Percentiles rank a stretch among this genome's conserved stretches.
phyloP scores from a whole-genome alignment of 2,888 invertebrate species.

The Anthophora plumipes region DNA sequence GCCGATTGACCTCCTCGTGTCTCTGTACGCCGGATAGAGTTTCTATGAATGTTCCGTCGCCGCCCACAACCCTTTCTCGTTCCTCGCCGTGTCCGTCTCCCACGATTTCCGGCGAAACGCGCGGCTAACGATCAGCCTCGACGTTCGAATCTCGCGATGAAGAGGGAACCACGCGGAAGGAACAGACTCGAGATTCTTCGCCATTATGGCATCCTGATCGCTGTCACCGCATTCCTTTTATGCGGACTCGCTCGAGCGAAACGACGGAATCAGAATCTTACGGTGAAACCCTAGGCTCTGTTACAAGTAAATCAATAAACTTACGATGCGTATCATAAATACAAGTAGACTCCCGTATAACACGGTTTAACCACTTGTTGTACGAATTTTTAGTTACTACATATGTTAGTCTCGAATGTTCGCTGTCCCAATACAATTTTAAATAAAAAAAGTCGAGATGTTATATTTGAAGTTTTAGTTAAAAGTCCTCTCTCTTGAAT shows the following conservation, averaged over 20 bases:
- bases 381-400: too few species aligned
- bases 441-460: too few species aligned
- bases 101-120: conserved; percentile 58
- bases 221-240: conserved; percentile 83
- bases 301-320: too few species aligned
- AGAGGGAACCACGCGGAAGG: conserved; percentile 1
- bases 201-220: conserved; percentile 81
- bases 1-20: conserved; percentile 81
- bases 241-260: conserved; percentile 78
- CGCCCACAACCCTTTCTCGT: conserved; percentile 81
- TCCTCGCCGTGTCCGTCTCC: conserved; percentile 62
- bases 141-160: background rate
- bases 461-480: too few species aligned
- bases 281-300: too few species aligned
- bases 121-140: conserved; percentile 22
- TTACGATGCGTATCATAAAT: too few species aligned
- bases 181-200: conserved; percentile 61
- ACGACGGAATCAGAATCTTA: conserved; percentile 41
- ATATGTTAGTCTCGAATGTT: too few species aligned
- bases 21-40: conserved; percentile 80
- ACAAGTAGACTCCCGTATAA: too few species aligned
- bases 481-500: too few species aligned
- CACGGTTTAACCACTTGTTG: too few species aligned
- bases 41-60: conserved; percentile 84
- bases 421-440: too few species aligned